phyloP scores from a whole-genome alignment of 2,888 invertebrate species.

The Rhagium mordax region DNA sequence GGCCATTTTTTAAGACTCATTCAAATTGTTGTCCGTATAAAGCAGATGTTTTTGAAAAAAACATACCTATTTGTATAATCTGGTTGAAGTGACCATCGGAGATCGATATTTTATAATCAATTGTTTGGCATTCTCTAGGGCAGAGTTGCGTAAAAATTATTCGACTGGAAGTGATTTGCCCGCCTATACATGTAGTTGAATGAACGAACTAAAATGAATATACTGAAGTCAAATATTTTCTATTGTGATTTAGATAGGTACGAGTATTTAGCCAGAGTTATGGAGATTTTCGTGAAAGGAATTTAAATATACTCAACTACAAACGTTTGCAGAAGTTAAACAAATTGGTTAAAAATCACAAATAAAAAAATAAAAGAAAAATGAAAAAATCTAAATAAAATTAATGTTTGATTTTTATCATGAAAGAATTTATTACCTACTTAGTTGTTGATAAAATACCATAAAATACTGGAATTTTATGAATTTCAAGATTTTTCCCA shows the following conservation, averaged over 20 bases:
- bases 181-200: slow-evolving; percentile 35
- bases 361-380: no score
- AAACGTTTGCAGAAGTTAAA: no score
- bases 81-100: slow-evolving; percentile 44
- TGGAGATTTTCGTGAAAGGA: no score
- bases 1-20: neutral
- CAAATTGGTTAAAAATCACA: no score
- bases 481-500: no score
- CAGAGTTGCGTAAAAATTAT: slow-evolving; percentile 55
- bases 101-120: slow-evolving; percentile 52
- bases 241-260: neutral
- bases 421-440: no score
- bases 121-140: slow-evolving; percentile 52
- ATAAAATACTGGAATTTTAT: no score
- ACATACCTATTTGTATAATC: slow-evolving; percentile 37
- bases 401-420: no score
- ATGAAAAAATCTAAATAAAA: no score
- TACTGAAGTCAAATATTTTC: neutral
- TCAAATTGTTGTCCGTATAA: neutral
- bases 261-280: neutral
- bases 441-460: no score
- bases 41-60: slow-evolving; percentile 44
- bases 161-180: slow-evolving; percentile 53
- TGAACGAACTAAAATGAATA: slow-evolving; percentile 20
- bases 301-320: no score